These are phyloP conservation scores for Toxotes jaculatrix DNA, from an alignment of 2,113 vertebrate species.

Conservation along the genomic window DNA sequence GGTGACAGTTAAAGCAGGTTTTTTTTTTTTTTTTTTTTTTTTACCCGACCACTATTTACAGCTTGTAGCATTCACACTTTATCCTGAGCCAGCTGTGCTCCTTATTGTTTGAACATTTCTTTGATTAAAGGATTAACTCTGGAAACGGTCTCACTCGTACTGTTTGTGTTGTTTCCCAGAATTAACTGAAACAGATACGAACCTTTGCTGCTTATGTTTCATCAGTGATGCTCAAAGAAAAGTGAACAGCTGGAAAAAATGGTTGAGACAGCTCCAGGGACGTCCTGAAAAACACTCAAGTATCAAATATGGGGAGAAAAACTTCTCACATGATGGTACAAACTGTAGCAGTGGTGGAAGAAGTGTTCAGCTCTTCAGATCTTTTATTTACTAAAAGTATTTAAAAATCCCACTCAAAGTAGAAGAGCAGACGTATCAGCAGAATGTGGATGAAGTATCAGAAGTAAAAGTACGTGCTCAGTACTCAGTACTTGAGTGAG, in stretches of 20 bases:
- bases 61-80: slow-evolving; percentile 70
- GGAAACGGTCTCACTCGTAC: neutral
- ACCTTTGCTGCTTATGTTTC: neutral
- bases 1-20: slow-evolving; percentile 38
- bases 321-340: neutral
- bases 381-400: too few relatives aligned
- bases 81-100: slow-evolving; percentile 36
- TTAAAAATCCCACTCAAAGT: too few relatives aligned
- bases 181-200: neutral
- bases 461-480: too few relatives aligned
- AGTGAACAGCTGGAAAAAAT: neutral
- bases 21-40: slow-evolving; percentile 4
- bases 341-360: neutral
- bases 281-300: neutral
- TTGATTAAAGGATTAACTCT: slow-evolving; percentile 70
- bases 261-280: neutral
- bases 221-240: slow-evolving; percentile 14
- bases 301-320: neutral
- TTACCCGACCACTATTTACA: slow-evolving; percentile 23
- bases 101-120: slow-evolving; percentile 56
- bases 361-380: neutral
- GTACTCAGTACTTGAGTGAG: too few relatives aligned
- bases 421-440: too few relatives aligned
- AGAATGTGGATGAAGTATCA: too few relatives aligned
- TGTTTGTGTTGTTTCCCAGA: neutral